phyloP scores from a whole-genome alignment of 2,888 invertebrate genomes.

The Dendrolimus houi region DNA sequence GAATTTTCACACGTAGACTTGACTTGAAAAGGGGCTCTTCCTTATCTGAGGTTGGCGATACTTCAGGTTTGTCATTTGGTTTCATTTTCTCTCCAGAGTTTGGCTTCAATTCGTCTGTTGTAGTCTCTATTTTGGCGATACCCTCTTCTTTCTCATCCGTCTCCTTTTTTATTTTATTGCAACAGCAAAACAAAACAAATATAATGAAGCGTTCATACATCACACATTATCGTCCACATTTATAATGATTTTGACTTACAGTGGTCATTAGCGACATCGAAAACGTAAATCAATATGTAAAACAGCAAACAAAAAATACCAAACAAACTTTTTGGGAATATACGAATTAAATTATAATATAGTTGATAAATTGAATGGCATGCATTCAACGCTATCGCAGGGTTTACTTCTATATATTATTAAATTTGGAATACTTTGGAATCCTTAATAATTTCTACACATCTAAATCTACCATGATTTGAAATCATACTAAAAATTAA shows the following conservation, averaged over 20 bases:
- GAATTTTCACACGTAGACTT: slow-evolving; percentile 56
- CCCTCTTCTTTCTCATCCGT: slow-evolving; percentile 54
- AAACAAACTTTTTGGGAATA: slow-evolving; percentile 29
- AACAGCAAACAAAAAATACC: slow-evolving; percentile 47
- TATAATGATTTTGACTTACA: slow-evolving; percentile 20
- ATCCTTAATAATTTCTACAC: background rate
- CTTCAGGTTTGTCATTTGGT: slow-evolving; percentile 32
- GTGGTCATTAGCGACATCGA: slow-evolving; percentile 44
- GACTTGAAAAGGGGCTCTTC: slow-evolving; percentile 70
- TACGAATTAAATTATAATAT: slow-evolving; percentile 14
- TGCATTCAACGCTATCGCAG: slow-evolving; percentile 30
- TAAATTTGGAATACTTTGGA: background rate
- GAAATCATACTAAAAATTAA: background rate
- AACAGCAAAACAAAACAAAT: slow-evolving; percentile 63
- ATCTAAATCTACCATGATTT: background rate
- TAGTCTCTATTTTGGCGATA: slow-evolving; percentile 68
- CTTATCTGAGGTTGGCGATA: slow-evolving; percentile 50
- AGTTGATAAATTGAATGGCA: slow-evolving; percentile 21
- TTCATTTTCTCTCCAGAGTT: slow-evolving; percentile 45
- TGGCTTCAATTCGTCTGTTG: slow-evolving; percentile 66
- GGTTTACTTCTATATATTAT: background rate
- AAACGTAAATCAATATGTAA: slow-evolving; percentile 33
- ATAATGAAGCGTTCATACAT: slow-evolving; percentile 47
- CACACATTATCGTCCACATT: slow-evolving; percentile 26
- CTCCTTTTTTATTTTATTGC: slow-evolving; percentile 60